Conservation (phyloP, 2,888 invertebrate species). For the Patella depressa region DNA sequence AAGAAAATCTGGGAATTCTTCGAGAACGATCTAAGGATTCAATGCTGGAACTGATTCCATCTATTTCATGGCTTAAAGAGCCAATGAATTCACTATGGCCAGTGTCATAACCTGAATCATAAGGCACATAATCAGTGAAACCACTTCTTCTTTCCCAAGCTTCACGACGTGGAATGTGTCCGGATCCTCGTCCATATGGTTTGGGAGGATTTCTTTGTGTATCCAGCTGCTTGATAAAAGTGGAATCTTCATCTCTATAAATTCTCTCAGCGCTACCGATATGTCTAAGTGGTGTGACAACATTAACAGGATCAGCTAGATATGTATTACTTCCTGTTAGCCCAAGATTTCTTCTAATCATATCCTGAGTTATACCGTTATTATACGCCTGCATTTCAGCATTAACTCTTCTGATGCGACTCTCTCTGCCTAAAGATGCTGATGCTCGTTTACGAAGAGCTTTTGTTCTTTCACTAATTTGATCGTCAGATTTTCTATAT, state of each 20-base stretch:
- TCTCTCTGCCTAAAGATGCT: not conserved
- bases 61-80: not conserved
- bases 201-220: not conserved
- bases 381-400: conserved; percentile 5
- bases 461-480: conserved; percentile 7
- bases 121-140: not conserved
- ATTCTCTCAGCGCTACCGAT: not conserved
- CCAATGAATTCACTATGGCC: conserved; percentile 3
- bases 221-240: not conserved
- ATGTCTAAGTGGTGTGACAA: not conserved
- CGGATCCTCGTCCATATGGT: conserved; percentile 3
- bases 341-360: not conserved
- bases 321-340: not conserved
- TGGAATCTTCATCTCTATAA: not conserved
- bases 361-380: not conserved
- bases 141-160: conserved; percentile 39
- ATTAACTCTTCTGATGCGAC: not conserved
- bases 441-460: not conserved
- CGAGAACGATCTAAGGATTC: not conserved
- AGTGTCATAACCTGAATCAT: not conserved
- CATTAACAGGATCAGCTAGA: not conserved
- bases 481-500: not conserved
- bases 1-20: not conserved
- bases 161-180: conserved; percentile 33
- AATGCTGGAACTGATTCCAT: not conserved